Evolutionary conservation across 2,113 vertebrate species (phyloP).

Genomic region (Apodemus sylvaticus): DNA sequence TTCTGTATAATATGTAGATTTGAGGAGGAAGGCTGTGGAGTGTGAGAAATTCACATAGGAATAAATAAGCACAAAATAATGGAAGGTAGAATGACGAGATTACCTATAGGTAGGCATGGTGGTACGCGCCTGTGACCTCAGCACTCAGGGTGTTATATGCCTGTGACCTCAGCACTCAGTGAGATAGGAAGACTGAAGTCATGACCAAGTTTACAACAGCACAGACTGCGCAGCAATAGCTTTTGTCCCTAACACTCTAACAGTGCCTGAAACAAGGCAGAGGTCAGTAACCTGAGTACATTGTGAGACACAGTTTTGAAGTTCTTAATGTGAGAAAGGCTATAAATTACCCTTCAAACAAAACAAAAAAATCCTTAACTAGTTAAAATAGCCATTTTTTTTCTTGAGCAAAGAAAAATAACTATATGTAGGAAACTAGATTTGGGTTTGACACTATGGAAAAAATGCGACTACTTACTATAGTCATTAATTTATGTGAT

Average conservation of each 20-base stretch:
- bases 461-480: not conserved
- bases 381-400: slow-evolving; percentile 4
- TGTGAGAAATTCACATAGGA: slow-evolving; percentile 55
- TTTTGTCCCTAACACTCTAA: not conserved
- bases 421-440: not conserved
- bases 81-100: not conserved
- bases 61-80: not conserved
- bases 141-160: no score
- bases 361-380: not conserved
- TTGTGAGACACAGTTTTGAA: not conserved
- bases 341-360: not conserved
- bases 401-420: slow-evolving; percentile 21
- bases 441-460: slow-evolving; percentile 3
- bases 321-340: slow-evolving; percentile 6
- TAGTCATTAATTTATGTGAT: slow-evolving; percentile 14
- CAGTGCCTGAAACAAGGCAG: not conserved
- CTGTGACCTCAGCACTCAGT: no score
- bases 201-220: not conserved
- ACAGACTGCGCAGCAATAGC: not conserved
- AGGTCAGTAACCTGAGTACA: not conserved
- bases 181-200: not conserved
- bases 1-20: slow-evolving; percentile 51
- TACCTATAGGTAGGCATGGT: not conserved
- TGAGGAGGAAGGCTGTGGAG: not conserved
- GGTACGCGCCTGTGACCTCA: no score